These are phyloP conservation scores for Cynaeus angustus DNA, from an alignment of 2,888 invertebrate genomes.

Conservation along the genomic window DNA sequence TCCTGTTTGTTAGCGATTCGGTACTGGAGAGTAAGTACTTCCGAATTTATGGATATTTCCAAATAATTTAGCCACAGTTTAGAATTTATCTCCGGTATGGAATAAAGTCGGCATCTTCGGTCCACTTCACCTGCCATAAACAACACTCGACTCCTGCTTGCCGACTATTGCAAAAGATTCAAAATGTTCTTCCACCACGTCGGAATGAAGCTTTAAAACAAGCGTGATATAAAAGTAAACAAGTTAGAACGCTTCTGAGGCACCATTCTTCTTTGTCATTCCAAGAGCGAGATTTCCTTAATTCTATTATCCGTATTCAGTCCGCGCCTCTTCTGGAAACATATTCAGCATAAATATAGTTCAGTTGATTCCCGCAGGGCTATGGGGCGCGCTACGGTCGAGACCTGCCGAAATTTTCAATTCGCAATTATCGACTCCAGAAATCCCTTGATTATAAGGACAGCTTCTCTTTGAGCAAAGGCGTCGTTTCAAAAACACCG, in stretches of 20 bases:
- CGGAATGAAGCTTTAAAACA: constrained; percentile 39
- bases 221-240: constrained; percentile 55
- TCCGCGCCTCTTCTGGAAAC: constrained; percentile 64
- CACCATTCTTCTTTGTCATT: constrained; percentile 66
- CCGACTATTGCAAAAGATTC: constrained; percentile 6
- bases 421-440: constrained; percentile 65
- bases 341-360: constrained; percentile 68
- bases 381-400: constrained; percentile 60
- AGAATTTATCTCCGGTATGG: constrained; percentile 39
- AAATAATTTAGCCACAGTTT: constrained; percentile 49
- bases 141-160: constrained; percentile 54
- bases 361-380: constrained; percentile 64
- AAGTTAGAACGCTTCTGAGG: constrained; percentile 62
- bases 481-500: constrained; percentile 41
- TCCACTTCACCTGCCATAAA: constrained; percentile 59
- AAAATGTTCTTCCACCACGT: constrained; percentile 49
- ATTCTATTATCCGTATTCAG: constrained; percentile 67
- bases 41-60: constrained; percentile 43
- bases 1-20: constrained; percentile 47
- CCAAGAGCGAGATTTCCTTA: constrained; percentile 65
- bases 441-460: constrained; percentile 57
- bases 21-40: constrained; percentile 38
- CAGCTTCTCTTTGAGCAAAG: constrained; percentile 39
- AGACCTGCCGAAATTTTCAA: constrained; percentile 68
- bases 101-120: constrained; percentile 54